Conservation (phyloP, 2,113 vertebrate species). For the Ceyx melanurus region DNA sequence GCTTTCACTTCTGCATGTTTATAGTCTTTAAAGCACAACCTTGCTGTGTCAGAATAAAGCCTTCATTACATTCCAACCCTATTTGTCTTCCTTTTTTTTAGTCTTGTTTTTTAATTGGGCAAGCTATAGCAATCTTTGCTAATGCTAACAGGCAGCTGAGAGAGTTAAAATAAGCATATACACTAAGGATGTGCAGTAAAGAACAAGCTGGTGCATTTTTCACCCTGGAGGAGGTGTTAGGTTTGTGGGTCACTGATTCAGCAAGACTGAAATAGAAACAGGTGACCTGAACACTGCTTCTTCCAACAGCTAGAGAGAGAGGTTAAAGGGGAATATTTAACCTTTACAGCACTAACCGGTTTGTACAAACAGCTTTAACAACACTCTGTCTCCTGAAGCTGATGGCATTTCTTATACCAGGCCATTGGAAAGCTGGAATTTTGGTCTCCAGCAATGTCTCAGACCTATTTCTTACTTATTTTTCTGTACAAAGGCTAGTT, state of each 20-base stretch:
- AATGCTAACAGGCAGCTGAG: not conserved
- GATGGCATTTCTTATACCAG: not conserved
- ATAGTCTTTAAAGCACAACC: not conserved
- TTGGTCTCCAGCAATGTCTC: not conserved
- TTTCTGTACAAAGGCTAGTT: not conserved
- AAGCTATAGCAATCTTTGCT: not conserved
- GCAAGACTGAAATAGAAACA: not conserved
- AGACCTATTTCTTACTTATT: not conserved
- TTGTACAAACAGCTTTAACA: not conserved
- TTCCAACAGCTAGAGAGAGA: not conserved
- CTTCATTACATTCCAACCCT: not conserved
- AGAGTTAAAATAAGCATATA: constrained; percentile 35
- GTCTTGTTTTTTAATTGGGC: not conserved
- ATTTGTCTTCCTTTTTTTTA: not conserved
- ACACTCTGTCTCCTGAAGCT: not conserved
- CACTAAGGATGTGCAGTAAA: constrained; percentile 35
- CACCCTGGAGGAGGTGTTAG: not conserved
- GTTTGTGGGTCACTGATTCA: constrained; percentile 36
- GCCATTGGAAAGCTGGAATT: not conserved
- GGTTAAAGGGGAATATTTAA: not conserved
- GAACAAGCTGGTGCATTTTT: constrained; percentile 24
- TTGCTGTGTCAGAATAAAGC: not conserved
- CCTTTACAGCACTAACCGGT: not conserved
- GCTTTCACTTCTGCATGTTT: not conserved
- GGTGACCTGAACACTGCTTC: not conserved